Evolutionary conservation across 1,140 invertebrate species (phyloP).

Genomic region (Meloidogyne floridensis): DNA sequence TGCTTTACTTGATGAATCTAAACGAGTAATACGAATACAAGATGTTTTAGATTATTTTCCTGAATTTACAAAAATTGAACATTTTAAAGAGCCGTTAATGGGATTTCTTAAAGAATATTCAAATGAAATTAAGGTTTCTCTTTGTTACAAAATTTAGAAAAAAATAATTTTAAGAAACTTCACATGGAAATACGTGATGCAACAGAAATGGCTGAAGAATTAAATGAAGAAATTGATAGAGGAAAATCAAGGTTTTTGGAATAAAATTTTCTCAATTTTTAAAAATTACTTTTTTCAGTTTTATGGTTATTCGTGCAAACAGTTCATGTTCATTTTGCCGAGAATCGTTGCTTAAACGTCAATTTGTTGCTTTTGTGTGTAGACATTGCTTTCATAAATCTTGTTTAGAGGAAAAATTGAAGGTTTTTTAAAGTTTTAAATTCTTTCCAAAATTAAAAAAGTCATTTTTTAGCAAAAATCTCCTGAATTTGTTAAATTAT

Average conservation of each 20-base stretch:
- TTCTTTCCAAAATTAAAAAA: background rate
- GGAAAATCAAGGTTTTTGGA: constrained; percentile 29
- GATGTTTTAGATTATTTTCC: constrained; percentile 96
- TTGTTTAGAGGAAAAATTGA: constrained; percentile 81
- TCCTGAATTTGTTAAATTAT: background rate
- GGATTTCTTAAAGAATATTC: constrained; percentile 52
- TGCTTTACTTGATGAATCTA: constrained; percentile 79
- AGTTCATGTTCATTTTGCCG: constrained; percentile 82
- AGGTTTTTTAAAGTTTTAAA: constrained; percentile 34
- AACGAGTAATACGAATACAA: constrained; percentile 83
- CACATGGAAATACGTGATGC: constrained; percentile 91
- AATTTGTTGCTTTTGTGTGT: constrained; percentile 93
- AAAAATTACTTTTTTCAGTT: constrained; percentile 68
- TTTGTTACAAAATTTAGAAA: background rate
- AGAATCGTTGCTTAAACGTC: constrained; percentile 78
- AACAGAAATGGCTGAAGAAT: constrained; percentile 81
- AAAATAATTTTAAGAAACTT: constrained; percentile 72
- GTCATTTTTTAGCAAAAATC: constrained; percentile 5
- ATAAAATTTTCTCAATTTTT: background rate
- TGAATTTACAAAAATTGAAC: constrained; percentile 95
- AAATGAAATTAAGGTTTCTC: constrained; percentile 40
- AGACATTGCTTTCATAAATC: constrained; percentile 89
- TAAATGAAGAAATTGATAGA: constrained; percentile 77
- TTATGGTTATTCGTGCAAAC: constrained; percentile 75
- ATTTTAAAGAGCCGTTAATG: constrained; percentile 76